Evolutionary conservation across 1,140 invertebrate genomes (phyloP), one percentile per base, ranked within the genome.

Genomic region (Drosophila sproati): DNA sequence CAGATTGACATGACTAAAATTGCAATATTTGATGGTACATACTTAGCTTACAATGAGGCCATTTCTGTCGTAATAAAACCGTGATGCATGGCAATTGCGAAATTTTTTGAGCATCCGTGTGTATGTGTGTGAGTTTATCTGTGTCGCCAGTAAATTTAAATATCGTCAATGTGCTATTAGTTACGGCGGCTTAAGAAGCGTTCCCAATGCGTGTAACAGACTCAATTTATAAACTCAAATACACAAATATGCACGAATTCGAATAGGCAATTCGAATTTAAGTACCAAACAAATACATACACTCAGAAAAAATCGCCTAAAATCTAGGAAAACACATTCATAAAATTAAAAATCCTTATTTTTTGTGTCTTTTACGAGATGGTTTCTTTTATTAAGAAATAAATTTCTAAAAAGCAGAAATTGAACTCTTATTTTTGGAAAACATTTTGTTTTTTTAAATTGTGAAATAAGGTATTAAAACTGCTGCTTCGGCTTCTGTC

Each of bases 41-140:
- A 61, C 68, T 73, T 52, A 71, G 43, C 51, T 37, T 51, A 50
- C 56, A 47, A 74, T 73, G 69, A 52, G 59, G 50, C 50, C 28
- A 61, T 69, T 80, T 80, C 60, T 43, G 51, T 45, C 50, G 81
- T 62, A 54, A 85, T 78, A 73, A 80, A 85, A 47, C 81, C 77
- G 74, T 85, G 82, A 85, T 74, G 62, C 43, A 57, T 68, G 5
- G 47, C 37, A 67, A 76, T 72, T 63, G 62, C 73, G 34, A 74
- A 45, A 74, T 34, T 8, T 62, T 7, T 8, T 20, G n/a, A 31
- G 31, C n/a, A 43, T 4, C 20, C 10, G 34, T 37, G n/a, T 35
- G 52, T 39, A 20, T 20, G 20, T 20, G 20, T 20, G 20, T 20
- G 20, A 0, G 20, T 20, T 20, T 20, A 0, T 20, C 20, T 20